Base-by-base conservation (phyloP, 1,140 invertebrate species). In the Heliconius eleuchia region DNA sequence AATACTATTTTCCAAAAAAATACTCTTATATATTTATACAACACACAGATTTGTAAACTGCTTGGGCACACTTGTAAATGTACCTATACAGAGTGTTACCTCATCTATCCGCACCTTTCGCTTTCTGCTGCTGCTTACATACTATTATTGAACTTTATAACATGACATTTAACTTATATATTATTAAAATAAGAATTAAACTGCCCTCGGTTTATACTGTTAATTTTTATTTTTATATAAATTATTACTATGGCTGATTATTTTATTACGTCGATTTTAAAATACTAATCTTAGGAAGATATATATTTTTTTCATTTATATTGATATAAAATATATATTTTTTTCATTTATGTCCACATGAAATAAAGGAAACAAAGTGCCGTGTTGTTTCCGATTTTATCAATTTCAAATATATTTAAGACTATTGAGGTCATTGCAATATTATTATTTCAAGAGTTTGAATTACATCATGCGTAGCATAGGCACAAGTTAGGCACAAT, bases 61-160 rank as follows among this genome's bases (percentile, higher is more conserved):
- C 71, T 27, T 72, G 72, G 55, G 60, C 50, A 66, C 18, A 39
- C 74, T 72, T 50, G 80, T 76, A 76, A 76, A 79, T 76, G 77
- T 80, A 77, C 73, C 81, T 71, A 77, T 30, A 66, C 60, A 66
- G 27, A 4, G 71, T 83, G 77, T 80, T 80, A 79, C 77, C 77
- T 79, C 82, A 81, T 73, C 77, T 42, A 80, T 81, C 76, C 75
- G 78, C 77, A 80, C 80, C 80, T 83, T 81, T 81, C 82, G 74
- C 82, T 82, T 46, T 77, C 72, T 77, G 76, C 37, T 73, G 75
- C 74, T 79, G 70, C 52, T 74, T 60, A 77, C 78, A 80, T 66
- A 77, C 66, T 66, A 80, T 52, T 76, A 80, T 80, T 83, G 82
- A 83, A 83, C 76, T 83, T 83, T 81, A 81, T 77, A 80, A 77